Evolutionary conservation across 2,113 vertebrate genomes (phyloP).

Genomic region (Sminthopsis crassicaudata): DNA sequence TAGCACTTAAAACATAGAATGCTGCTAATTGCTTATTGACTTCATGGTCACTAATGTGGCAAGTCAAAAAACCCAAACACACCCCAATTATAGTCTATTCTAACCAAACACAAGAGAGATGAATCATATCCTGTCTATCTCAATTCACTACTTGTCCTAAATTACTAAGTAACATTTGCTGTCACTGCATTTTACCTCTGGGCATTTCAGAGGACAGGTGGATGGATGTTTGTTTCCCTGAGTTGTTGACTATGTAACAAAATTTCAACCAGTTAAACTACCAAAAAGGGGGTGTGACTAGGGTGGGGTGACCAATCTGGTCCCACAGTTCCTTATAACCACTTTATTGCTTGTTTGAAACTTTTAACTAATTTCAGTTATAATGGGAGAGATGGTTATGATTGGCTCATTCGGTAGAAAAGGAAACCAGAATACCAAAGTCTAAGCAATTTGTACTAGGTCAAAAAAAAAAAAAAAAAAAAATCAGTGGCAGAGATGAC

Average conservation of each 20-base stretch:
- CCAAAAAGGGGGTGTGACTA: background rate
- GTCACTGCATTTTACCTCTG: slow-evolving; percentile 5
- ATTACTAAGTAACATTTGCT: background rate
- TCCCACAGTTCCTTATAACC: background rate
- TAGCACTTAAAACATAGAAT: background rate
- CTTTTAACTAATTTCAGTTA: slow-evolving; percentile 39
- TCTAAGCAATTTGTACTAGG: slow-evolving; percentile 8
- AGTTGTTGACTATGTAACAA: background rate
- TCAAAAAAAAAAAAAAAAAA: background rate
- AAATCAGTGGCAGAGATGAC: background rate
- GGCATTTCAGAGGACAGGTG: slow-evolving; percentile 36
- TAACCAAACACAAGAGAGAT: slow-evolving; percentile 15
- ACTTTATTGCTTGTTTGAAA: background rate
- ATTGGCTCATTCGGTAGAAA: slow-evolving; percentile 35
- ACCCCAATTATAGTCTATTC: slow-evolving; percentile 40
- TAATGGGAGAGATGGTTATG: slow-evolving; percentile 22
- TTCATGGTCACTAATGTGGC: background rate
- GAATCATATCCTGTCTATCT: slow-evolving; percentile 67
- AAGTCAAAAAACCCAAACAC: slow-evolving; percentile 54
- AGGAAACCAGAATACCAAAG: slow-evolving; percentile 30
- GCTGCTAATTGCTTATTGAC: background rate
- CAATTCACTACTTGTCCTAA: background rate
- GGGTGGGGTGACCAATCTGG: background rate
- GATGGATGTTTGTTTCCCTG: slow-evolving; percentile 8
- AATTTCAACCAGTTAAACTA: background rate